Conservation (phyloP, 1,140 invertebrate genomes). For the Polypedilum pembai region DNA sequence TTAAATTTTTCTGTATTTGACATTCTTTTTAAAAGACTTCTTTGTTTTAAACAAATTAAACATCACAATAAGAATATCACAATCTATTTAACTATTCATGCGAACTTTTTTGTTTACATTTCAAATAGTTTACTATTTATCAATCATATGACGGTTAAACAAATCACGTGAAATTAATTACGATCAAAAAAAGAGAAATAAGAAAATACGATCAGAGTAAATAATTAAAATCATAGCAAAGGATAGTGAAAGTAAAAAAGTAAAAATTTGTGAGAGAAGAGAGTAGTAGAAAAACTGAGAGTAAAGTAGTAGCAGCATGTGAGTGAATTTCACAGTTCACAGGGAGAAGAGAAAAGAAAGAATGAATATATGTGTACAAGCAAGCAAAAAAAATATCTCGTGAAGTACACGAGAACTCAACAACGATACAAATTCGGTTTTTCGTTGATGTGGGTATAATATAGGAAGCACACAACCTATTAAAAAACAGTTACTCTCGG, state of each 20-base stretch:
- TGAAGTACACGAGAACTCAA: conserved; percentile 11
- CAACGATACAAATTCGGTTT: conserved; percentile 12
- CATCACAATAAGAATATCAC: too few relatives aligned
- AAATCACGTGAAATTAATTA: too few relatives aligned
- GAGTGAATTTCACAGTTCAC: neutral
- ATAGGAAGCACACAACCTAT: conserved; percentile 14
- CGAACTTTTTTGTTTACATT: too few relatives aligned
- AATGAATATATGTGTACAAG: too few relatives aligned
- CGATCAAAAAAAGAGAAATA: neutral
- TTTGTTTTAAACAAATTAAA: too few relatives aligned
- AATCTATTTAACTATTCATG: too few relatives aligned
- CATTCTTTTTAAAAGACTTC: too few relatives aligned
- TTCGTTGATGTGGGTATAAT: conserved; percentile 3
- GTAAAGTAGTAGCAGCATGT: neutral
- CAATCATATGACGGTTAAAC: too few relatives aligned
- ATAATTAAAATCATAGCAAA: neutral
- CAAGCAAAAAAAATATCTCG: neutral
- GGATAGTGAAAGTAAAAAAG: conserved; percentile 11
- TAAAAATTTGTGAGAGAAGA: neutral
- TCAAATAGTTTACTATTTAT: too few relatives aligned
- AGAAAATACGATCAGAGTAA: neutral
- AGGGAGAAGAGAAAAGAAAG: neutral
- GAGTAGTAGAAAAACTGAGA: neutral
- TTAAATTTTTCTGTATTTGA: too few relatives aligned
- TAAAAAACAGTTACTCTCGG: conserved; percentile 27